These are phyloP conservation scores for Cynoglossus semilaevis DNA, from an alignment of 2,113 vertebrate genomes.

Conservation along the genomic window DNA sequence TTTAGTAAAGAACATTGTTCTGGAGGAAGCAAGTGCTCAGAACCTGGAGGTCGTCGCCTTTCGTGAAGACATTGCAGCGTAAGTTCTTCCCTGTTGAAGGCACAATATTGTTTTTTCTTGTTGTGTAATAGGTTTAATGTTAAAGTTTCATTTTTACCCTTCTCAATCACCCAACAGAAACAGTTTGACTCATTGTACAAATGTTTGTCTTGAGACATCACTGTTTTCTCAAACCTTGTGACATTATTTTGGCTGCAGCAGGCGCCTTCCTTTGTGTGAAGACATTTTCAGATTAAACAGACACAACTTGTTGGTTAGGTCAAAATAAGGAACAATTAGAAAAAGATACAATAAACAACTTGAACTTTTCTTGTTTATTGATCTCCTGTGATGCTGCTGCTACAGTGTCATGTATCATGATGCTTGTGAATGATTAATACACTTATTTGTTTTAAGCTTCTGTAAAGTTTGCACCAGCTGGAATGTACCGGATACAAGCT, in stretches of 20 bases:
- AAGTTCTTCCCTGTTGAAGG: slow-evolving; percentile 57
- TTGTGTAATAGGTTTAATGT: neutral
- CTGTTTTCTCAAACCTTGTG: neutral
- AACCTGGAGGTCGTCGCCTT: slow-evolving; percentile 89
- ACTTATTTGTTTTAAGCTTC: too few relatives aligned
- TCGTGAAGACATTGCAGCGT: slow-evolving; percentile 87
- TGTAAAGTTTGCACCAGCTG: too few relatives aligned
- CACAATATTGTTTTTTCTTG: neutral
- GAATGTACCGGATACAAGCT: neutral
- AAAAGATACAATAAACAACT: too few relatives aligned
- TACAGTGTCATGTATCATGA: too few relatives aligned
- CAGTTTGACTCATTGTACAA: neutral
- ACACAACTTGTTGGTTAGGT: too few relatives aligned
- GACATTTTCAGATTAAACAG: neutral
- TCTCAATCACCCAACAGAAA: too few relatives aligned
- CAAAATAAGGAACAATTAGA: too few relatives aligned
- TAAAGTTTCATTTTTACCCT: too few relatives aligned
- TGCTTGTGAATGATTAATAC: too few relatives aligned
- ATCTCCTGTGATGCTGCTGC: too few relatives aligned
- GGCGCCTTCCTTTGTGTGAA: neutral
- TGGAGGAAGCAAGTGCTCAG: slow-evolving; percentile 82
- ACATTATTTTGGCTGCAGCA: neutral
- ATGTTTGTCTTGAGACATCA: neutral
- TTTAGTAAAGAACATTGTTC: slow-evolving; percentile 73
- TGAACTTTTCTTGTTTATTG: too few relatives aligned